Percentiles rank a stretch among this genome's conserved stretches.
Conservation (phyloP, 1,140 invertebrate species). For the Branchinecta lindahli region DNA sequence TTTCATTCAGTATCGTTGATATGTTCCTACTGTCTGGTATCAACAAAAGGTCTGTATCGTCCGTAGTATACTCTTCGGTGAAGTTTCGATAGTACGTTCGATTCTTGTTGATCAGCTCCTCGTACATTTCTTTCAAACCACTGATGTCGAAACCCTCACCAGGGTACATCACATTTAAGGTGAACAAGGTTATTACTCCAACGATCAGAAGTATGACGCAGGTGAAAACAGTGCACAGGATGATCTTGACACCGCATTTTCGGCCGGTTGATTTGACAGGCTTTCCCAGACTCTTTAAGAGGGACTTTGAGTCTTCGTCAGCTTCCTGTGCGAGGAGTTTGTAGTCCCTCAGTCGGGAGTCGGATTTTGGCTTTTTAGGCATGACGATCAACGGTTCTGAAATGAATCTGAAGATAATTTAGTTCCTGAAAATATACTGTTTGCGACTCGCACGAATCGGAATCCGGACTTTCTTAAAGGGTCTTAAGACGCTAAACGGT, state of each 20-base stretch:
- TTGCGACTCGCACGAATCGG: no score
- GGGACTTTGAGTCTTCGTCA: neutral
- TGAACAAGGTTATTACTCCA: neutral
- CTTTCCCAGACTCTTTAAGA: neutral
- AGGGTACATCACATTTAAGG: neutral
- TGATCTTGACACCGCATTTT: neutral
- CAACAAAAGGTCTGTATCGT: neutral
- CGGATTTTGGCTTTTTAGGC: neutral
- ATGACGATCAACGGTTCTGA: neutral
- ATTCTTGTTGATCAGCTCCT: neutral
- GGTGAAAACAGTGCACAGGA: neutral
- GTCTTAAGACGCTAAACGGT: no score
- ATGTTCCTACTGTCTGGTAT: neutral
- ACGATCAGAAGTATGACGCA: neutral
- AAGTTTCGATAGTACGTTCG: neutral
- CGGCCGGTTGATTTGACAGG: neutral
- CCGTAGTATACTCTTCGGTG: neutral
- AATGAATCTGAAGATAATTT: neutral
- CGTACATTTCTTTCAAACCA: neutral
- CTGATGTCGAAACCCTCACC: neutral
- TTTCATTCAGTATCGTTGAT: no score
- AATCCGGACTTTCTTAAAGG: no score
- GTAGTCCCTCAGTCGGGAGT: neutral
- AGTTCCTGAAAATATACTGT: no score
- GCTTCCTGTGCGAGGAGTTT: neutral